These are phyloP conservation scores for Opisthograptis luteolata DNA, from an alignment of 2,888 invertebrate genomes.

Conservation along the genomic window DNA sequence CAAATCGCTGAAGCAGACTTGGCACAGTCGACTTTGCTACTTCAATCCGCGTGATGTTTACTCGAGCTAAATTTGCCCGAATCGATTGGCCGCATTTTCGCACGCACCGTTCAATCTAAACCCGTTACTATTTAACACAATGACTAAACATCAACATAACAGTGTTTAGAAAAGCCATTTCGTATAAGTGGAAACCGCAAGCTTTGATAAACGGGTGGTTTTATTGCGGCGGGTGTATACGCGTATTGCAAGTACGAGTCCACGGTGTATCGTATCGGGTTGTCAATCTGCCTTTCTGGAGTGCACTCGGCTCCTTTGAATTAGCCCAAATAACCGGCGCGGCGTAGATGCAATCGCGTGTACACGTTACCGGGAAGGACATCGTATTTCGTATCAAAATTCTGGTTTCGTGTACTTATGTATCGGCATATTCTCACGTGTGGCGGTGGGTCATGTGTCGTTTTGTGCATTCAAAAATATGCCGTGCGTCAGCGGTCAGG, in stretches of 20 bases:
- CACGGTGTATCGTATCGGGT: slow-evolving; percentile 41
- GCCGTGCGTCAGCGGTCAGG: slow-evolving; percentile 18
- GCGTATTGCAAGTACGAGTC: slow-evolving; percentile 33
- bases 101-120: slow-evolving; percentile 70
- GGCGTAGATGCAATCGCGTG: slow-evolving; percentile 31
- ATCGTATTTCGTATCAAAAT: slow-evolving; percentile 26
- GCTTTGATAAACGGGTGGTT: slow-evolving; percentile 46
- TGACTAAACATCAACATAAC: slow-evolving; percentile 61
- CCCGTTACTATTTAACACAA: slow-evolving; percentile 68
- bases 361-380: slow-evolving; percentile 19
- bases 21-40: slow-evolving; percentile 20
- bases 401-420: slow-evolving; percentile 26
- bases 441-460: slow-evolving; percentile 21
- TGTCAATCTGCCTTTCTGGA: slow-evolving; percentile 48
- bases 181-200: slow-evolving; percentile 45
- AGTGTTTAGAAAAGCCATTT: slow-evolving; percentile 47
- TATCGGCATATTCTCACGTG: slow-evolving; percentile 30
- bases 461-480: slow-evolving; percentile 26
- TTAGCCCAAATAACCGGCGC: slow-evolving; percentile 38
- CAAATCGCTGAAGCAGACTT: slow-evolving; percentile 31
- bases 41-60: slow-evolving; percentile 49
- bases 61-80: slow-evolving; percentile 65
- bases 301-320: slow-evolving; percentile 41
- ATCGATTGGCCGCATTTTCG: slow-evolving; percentile 78
- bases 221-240: too few species aligned